phyloP scores from a whole-genome alignment of 2,888 invertebrate species.

The Drosophila pseudotalamancana region DNA sequence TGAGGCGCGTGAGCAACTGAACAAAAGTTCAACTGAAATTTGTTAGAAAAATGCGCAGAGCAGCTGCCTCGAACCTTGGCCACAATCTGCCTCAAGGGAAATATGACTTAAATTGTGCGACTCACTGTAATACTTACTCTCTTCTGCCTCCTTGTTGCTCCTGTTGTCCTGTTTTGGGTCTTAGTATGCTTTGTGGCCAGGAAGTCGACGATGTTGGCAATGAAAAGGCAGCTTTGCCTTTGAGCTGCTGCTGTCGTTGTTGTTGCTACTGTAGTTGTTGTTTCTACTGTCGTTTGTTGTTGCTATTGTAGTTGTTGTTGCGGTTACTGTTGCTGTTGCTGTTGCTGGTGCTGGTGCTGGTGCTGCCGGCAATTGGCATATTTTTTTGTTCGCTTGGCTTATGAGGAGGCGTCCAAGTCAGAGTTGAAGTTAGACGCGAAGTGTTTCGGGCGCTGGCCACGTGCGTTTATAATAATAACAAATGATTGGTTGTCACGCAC shows the following conservation, averaged over 20 bases:
- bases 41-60: slow-evolving; percentile 26
- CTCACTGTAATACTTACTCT: slow-evolving; percentile 53
- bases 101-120: slow-evolving; percentile 59
- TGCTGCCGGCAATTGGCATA: slow-evolving; percentile 58
- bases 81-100: slow-evolving; percentile 35
- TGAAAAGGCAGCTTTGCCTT: slow-evolving; percentile 55
- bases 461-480: slow-evolving; percentile 79
- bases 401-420: slow-evolving; percentile 3
- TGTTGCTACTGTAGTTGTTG: slow-evolving; percentile 3
- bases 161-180: slow-evolving; percentile 6
- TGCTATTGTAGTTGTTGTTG: no score
- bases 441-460: slow-evolving; percentile 51
- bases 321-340: no score
- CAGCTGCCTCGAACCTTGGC: neutral
- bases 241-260: slow-evolving; percentile 30
- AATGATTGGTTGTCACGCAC: slow-evolving; percentile 81
- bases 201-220: slow-evolving; percentile 58
- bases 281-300: slow-evolving; percentile 2
- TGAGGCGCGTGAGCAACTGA: slow-evolving; percentile 60
- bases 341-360: no score
- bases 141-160: neutral
- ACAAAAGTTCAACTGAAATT: slow-evolving; percentile 33
- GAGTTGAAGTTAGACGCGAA: slow-evolving; percentile 44
- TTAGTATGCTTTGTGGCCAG: slow-evolving; percentile 56
- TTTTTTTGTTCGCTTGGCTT: slow-evolving; percentile 37